phyloP scores from a whole-genome alignment of 2,113 vertebrate species.

The Scomber colias region DNA sequence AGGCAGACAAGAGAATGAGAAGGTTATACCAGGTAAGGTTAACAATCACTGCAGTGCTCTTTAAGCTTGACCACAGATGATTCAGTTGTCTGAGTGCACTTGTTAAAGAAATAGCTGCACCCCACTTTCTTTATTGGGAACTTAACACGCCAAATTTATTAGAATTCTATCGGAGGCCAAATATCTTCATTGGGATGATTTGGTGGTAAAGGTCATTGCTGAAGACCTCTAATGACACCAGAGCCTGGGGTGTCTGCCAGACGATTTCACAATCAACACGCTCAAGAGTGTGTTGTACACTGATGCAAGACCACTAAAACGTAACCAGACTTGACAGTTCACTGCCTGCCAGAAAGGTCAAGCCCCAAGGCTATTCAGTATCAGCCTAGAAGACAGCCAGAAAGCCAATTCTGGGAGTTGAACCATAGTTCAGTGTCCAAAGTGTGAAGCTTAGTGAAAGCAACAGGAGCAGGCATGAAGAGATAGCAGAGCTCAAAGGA shows the following conservation, averaged over 20 bases:
- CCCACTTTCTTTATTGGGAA: slow-evolving; percentile 14
- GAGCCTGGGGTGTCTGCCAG: slow-evolving; percentile 61
- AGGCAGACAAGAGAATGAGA: slow-evolving; percentile 23
- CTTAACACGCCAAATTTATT: slow-evolving; percentile 57
- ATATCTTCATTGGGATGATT: slow-evolving; percentile 72
- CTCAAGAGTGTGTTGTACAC: slow-evolving; percentile 59
- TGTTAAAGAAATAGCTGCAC: slow-evolving; percentile 30
- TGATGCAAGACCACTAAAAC: slow-evolving; percentile 67
- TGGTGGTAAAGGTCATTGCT: slow-evolving; percentile 71
- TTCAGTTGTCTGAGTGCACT: slow-evolving; percentile 33
- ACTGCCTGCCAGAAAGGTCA: slow-evolving; percentile 77
- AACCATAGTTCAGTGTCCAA: slow-evolving; percentile 68
- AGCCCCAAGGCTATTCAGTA: slow-evolving; percentile 69
- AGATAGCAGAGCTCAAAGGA: slow-evolving; percentile 64
- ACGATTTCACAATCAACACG: slow-evolving; percentile 71
- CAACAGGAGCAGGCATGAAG: slow-evolving; percentile 46
- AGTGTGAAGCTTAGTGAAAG: slow-evolving; percentile 68
- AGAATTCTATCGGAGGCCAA: slow-evolving; percentile 51
- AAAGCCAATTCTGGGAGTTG: slow-evolving; percentile 71
- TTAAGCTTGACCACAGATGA: slow-evolving; percentile 32
- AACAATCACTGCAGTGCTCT: slow-evolving; percentile 51
- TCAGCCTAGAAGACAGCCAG: slow-evolving; percentile 53
- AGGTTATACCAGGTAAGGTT: slow-evolving; percentile 42
- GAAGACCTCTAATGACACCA: slow-evolving; percentile 66
- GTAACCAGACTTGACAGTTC: slow-evolving; percentile 76